A percentile compares a stretch with the other conserved stretches of the same genome.
These are phyloP conservation scores for Odontocolon sp. DNA, from an alignment of 2,888 invertebrate species.

Conservation along the genomic window DNA sequence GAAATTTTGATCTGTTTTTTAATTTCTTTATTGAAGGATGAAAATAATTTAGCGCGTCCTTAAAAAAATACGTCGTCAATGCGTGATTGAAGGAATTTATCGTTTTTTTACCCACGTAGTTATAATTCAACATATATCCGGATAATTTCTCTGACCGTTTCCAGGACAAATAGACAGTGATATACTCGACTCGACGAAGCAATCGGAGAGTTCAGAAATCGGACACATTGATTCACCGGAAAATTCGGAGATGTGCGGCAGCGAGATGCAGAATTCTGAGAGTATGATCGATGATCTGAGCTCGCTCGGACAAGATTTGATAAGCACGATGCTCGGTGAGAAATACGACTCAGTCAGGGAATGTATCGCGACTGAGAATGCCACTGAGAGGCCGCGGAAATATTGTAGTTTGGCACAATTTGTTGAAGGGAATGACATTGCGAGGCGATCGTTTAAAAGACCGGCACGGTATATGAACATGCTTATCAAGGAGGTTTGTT, in stretches of 20 bases:
- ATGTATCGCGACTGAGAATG: constrained; percentile 82
- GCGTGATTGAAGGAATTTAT: not conserved
- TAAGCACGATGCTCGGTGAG: constrained; percentile 86
- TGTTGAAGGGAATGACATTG: constrained; percentile 92
- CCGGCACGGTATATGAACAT: constrained; percentile 61
- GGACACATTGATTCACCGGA: constrained; percentile 93
- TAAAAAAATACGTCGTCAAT: not conserved
- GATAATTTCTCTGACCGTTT: constrained; percentile 73
- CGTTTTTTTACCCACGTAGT: constrained; percentile 1
- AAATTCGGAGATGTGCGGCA: constrained; percentile 87
- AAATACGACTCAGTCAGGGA: constrained; percentile 84
- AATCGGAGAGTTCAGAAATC: constrained; percentile 81
- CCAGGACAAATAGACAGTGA: constrained; percentile 77
- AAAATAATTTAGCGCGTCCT: no score
- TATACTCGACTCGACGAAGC: constrained; percentile 75
- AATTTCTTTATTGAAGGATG: not conserved
- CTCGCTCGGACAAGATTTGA: constrained; percentile 86
- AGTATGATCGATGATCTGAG: constrained; percentile 91
- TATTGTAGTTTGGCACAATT: constrained; percentile 92
- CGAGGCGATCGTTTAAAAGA: constrained; percentile 88
- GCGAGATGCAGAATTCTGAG: constrained; percentile 89
- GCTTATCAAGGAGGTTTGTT: constrained; percentile 66
- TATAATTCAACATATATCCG: constrained; percentile 57
- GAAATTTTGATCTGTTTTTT: no score
- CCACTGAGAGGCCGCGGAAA: constrained; percentile 83